Conservation (phyloP, 2,888 invertebrate genomes). For the Caenorhabditis sp. region DNA sequence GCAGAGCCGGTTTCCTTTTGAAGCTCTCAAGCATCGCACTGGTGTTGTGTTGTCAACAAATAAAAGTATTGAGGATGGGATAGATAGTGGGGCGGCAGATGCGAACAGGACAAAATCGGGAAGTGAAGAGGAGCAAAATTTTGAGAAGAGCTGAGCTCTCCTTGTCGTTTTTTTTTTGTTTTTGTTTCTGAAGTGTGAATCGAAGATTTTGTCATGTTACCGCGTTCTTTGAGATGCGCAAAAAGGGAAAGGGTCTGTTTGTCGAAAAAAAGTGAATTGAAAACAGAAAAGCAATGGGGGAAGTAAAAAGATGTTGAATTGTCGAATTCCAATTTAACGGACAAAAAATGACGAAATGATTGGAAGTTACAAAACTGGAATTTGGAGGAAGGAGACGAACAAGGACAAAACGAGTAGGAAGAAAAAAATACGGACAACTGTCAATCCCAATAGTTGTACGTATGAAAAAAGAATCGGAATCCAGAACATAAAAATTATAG, state of each 20-base stretch:
- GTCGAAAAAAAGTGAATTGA: constrained; percentile 42
- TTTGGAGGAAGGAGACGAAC: constrained; percentile 13
- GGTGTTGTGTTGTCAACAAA: constrained; percentile 65
- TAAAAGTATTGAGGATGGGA: constrained; percentile 55
- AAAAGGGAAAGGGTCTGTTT: constrained; percentile 49
- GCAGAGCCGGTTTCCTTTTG: constrained; percentile 55
- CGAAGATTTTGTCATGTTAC: constrained; percentile 48
- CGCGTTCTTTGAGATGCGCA: constrained; percentile 42
- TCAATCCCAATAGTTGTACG: constrained; percentile 39
- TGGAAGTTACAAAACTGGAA: constrained; percentile 59
- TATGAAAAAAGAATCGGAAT: constrained; percentile 24
- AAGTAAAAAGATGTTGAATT: constrained; percentile 49
- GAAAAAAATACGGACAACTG: constrained; percentile 50
- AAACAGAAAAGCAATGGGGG: constrained; percentile 37
- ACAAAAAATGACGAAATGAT: constrained; percentile 50
- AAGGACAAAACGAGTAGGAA: neutral
- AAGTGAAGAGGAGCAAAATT: constrained; percentile 46
- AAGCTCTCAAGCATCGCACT: constrained; percentile 57
- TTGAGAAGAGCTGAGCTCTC: constrained; percentile 26
- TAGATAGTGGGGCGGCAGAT: constrained; percentile 55
- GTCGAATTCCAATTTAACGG: constrained; percentile 51
- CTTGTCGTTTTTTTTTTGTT: constrained; percentile 34
- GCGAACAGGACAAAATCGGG: constrained; percentile 58
- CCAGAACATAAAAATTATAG: too few relatives aligned
- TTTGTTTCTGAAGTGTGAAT: constrained; percentile 59